A percentile compares a stretch with the other conserved stretches of the same genome.
Evolutionary conservation across 1,140 invertebrate genomes (phyloP).

Genomic region (Leptinotarsa lineolata): DNA sequence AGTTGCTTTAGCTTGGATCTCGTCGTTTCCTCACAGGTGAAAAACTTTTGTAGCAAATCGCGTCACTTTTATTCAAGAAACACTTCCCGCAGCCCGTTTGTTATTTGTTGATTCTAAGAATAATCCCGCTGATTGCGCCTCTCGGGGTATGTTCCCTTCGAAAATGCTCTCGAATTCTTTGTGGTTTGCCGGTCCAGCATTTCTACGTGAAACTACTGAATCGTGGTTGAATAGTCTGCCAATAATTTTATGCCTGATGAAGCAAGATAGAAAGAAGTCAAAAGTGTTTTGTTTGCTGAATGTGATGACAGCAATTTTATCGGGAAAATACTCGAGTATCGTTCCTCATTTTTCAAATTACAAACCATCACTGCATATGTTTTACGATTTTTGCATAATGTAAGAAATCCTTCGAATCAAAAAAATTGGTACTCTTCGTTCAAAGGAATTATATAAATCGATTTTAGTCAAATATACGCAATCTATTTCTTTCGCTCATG

Average conservation of each 20-base stretch:
- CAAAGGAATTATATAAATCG: neutral
- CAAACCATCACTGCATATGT: neutral
- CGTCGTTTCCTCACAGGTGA: too few species aligned
- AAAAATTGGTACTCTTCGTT: neutral
- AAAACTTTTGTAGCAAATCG: slow-evolving; percentile 27
- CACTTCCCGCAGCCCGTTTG: slow-evolving; percentile 40
- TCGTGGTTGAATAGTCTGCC: neutral
- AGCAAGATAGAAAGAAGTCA: neutral
- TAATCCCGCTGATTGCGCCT: slow-evolving; percentile 51
- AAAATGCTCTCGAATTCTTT: neutral
- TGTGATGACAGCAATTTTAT: neutral
- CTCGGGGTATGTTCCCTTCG: slow-evolving; percentile 39
- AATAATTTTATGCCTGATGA: neutral
- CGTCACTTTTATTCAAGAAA: slow-evolving; percentile 43
- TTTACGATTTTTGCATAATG: neutral
- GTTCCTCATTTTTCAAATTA: neutral
- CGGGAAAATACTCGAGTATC: neutral
- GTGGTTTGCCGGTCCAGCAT: neutral
- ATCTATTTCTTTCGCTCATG: neutral
- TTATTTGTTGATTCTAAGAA: slow-evolving; percentile 43
- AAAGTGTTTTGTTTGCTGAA: neutral
- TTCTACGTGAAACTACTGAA: neutral
- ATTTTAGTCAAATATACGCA: slow-evolving; percentile 13
- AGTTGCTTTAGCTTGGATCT: too few species aligned
- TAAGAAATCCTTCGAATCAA: neutral